Evolutionary conservation across 2,888 invertebrate species (phyloP), one percentile per base, ranked within the genome.

Genomic region (Pandemis cinnamomeana): DNA sequence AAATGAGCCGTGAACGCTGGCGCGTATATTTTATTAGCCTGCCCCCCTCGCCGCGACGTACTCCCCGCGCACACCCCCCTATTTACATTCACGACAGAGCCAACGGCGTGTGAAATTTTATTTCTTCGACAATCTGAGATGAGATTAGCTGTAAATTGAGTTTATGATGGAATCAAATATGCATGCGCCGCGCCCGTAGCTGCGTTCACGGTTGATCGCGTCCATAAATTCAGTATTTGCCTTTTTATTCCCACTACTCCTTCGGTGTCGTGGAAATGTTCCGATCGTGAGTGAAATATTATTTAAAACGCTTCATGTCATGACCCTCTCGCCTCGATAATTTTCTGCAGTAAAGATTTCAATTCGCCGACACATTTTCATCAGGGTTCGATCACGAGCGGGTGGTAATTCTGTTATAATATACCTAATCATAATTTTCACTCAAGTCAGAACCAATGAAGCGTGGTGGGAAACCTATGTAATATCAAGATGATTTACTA

Each of bases 61-160:
- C 41, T 46, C 66, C 55, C 68, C 48, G 53, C 70, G 36, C 61
- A 61, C 48, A 36, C 62, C 70, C 51, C 82, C 87, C 86, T 89
- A 91, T 92, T 92, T 91, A 90, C 89, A 90, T 89, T 90, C 88
- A 87, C 87, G 87, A 87, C 85, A 83, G 84, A 88, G 76, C 82
- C 91, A 89, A 86, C 89, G 89, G 89, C 84, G 91, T 89, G 90
- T 91, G 90, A 93, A 91, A 93, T 92, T 93, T 92, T 93, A 93
- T 93, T 93, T 93, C 91, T 91, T 91, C 91, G 91, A 92, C 92
- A 93, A 93, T 93, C 92, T 91, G 89, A 90, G 88, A 93, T 90
- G 86, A 90, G 92, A 93, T 93, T 93, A 93, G 91, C 92, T 92
- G 91, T 89, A 92, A 93, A 93, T 93, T 91, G 92, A 91, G 90